phyloP scores from a whole-genome alignment of 2,797 vertebrate species.

The Poecile montanus region DNA sequence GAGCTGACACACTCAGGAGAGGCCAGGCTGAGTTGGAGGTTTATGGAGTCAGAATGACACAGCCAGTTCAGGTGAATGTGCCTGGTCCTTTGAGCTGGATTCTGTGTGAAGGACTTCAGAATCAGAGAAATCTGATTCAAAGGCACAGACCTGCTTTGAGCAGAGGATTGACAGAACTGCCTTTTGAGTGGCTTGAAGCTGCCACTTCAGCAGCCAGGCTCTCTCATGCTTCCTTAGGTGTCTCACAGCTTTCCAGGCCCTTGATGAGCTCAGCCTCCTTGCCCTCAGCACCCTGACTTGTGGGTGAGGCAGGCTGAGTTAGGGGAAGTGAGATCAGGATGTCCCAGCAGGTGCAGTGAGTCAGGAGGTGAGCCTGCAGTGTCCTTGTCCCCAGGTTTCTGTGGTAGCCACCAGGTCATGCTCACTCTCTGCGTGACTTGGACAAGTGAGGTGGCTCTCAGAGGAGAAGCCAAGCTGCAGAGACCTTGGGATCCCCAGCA shows the following conservation, averaged over 20 bases:
- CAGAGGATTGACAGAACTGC: background rate
- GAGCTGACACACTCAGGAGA: background rate
- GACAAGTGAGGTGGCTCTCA: background rate
- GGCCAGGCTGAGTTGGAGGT: background rate
- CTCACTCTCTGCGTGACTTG: accelerated
- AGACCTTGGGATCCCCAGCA: background rate
- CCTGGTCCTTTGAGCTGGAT: background rate
- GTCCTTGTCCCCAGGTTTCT: background rate
- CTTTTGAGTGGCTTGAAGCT: background rate
- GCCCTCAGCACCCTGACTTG: background rate
- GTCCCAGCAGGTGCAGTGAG: background rate
- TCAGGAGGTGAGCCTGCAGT: background rate
- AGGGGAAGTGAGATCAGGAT: background rate
- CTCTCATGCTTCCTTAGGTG: background rate
- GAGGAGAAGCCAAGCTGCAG: background rate
- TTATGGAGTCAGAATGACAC: background rate
- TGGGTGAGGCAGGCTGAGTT: background rate
- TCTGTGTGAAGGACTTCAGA: background rate
- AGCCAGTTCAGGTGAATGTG: background rate
- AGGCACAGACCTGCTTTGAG: background rate
- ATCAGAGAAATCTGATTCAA: background rate
- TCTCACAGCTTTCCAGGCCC: background rate
- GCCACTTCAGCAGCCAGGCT: background rate
- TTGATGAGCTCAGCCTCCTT: background rate
- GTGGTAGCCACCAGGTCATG: background rate